These are phyloP conservation scores for Isoperla grammatica DNA, from an alignment of 2,888 invertebrate genomes.

Conservation along the genomic window DNA sequence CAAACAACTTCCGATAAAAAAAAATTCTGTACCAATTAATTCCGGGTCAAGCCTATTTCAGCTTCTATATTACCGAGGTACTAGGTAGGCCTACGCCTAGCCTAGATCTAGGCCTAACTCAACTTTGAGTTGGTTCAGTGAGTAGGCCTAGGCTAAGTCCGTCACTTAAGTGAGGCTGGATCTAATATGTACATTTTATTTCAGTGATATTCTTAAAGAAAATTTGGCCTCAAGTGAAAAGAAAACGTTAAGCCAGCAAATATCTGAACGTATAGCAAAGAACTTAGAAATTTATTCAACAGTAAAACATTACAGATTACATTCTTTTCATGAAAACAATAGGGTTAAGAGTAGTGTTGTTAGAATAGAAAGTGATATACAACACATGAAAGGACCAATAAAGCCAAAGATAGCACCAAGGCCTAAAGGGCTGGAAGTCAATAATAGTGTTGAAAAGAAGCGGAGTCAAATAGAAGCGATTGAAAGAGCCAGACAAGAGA, in stretches of 20 bases:
- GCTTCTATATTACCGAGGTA: too few relatives aligned
- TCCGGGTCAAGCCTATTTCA: too few relatives aligned
- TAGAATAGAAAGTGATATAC: neutral
- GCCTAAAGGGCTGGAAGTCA: neutral
- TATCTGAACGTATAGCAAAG: constrained; percentile 16
- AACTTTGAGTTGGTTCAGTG: too few relatives aligned
- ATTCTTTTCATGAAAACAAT: neutral
- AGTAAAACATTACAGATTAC: neutral
- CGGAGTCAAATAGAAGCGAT: constrained; percentile 34
- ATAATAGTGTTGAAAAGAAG: constrained; percentile 3
- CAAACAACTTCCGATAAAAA: too few relatives aligned
- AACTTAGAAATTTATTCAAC: constrained; percentile 11
- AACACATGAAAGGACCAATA: neutral
- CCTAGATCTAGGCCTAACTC: too few relatives aligned
- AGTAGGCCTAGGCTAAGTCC: too few relatives aligned
- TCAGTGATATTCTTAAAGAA: constrained; percentile 54
- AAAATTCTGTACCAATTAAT: too few relatives aligned
- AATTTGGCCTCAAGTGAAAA: too few relatives aligned
- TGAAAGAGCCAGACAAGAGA: constrained; percentile 42
- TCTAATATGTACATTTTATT: constrained; percentile 38
- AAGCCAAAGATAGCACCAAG: constrained; percentile 12
- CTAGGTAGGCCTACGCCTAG: too few relatives aligned
- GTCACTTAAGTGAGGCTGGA: neutral
- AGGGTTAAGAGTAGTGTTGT: neutral
- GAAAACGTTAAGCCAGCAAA: neutral